These are phyloP conservation scores for Baryphthengus martii DNA, from an alignment of 2,113 vertebrate species.

Conservation along the genomic window DNA sequence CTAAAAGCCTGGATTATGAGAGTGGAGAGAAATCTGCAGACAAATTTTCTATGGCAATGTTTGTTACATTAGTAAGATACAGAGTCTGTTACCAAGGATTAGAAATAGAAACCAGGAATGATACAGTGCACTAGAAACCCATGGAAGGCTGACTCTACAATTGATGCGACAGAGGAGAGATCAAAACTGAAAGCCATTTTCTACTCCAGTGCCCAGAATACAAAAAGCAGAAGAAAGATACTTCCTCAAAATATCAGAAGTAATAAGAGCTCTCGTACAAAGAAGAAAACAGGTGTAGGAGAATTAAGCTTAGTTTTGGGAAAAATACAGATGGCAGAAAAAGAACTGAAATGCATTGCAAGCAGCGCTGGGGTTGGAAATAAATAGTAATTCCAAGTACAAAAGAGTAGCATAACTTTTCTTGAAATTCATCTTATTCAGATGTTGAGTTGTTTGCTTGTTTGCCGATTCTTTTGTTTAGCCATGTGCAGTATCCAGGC, in stretches of 20 bases:
- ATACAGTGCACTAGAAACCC: neutral
- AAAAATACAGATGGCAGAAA: neutral
- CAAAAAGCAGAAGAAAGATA: constrained; percentile 27
- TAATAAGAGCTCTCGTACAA: neutral
- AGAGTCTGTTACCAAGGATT: neutral
- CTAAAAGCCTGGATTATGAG: neutral
- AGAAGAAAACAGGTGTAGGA: neutral
- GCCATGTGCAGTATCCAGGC: neutral
- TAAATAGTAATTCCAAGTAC: neutral
- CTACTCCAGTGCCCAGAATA: constrained; percentile 28
- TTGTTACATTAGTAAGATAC: neutral
- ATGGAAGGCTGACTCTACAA: constrained; percentile 6
- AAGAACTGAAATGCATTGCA: neutral
- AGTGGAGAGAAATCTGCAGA: neutral
- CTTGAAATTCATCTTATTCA: neutral
- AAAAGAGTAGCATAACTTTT: neutral
- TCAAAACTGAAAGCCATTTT: constrained; percentile 58
- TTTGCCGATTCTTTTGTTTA: neutral
- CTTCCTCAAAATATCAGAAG: neutral
- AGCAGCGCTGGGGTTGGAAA: neutral
- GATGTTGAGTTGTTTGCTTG: neutral
- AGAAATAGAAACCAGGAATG: neutral
- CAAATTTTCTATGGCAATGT: neutral
- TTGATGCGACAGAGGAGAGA: neutral
- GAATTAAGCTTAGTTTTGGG: neutral